phyloP scores from a whole-genome alignment of 1,140 invertebrate genomes.

The Delia radicum region DNA sequence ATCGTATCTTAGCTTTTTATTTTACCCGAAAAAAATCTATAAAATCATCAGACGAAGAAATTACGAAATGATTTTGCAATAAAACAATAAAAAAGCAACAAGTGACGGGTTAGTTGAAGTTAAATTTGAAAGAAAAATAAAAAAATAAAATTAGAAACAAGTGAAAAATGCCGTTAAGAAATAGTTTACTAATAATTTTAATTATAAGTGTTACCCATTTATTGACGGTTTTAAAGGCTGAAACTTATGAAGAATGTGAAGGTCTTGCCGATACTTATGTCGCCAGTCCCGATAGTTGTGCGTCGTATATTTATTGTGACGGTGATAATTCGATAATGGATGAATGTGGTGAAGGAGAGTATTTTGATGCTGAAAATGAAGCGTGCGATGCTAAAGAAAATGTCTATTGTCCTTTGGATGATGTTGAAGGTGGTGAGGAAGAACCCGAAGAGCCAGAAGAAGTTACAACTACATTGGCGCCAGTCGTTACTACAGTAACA shows the following conservation, averaged over 20 bases:
- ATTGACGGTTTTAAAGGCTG: slow-evolving; percentile 21
- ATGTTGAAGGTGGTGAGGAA: slow-evolving; percentile 21
- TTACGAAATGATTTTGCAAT: not conserved
- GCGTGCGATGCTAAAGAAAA: slow-evolving; percentile 38
- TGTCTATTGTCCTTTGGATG: slow-evolving; percentile 43
- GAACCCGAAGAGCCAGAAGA: slow-evolving; percentile 19
- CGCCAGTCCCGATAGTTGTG: slow-evolving; percentile 40
- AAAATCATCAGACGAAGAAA: not conserved
- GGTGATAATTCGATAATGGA: slow-evolving; percentile 42
- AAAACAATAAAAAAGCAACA: too few species aligned
- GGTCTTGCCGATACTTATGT: slow-evolving; percentile 38
- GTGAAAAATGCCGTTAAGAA: not conserved
- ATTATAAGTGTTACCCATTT: not conserved
- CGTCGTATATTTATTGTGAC: slow-evolving; percentile 45
- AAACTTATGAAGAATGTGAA: slow-evolving; percentile 41
- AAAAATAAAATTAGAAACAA: not conserved
- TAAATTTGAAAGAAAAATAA: not conserved
- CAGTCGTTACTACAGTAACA: not conserved
- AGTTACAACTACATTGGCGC: slow-evolving; percentile 15
- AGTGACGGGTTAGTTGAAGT: not conserved
- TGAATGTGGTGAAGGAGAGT: slow-evolving; percentile 41
- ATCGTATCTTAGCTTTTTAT: too few species aligned
- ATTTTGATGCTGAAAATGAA: slow-evolving; percentile 41
- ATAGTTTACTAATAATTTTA: not conserved
- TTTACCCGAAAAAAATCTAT: not conserved